Evolutionary conservation across 64 coral and sea anemone species (phyloP), one percentile per base, ranked within the genome.

Genomic region (Cladopsammia gracilis): DNA sequence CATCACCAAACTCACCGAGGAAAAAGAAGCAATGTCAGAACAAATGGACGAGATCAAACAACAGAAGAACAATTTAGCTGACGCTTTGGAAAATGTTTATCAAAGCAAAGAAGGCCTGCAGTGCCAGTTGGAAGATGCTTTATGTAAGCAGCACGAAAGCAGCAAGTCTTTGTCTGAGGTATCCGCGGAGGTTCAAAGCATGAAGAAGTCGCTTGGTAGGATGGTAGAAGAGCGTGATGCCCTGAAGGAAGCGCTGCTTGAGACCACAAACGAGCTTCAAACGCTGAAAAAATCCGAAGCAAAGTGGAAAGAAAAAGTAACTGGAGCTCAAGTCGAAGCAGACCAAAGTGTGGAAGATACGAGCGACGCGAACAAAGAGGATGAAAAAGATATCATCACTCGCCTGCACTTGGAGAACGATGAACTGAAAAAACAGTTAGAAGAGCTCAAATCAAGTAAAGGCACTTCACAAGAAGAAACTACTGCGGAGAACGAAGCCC

Each of bases 21-120:
- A 98, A 72, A 98, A 98, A 64, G 96, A 98, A 58, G 75, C 53
- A 25, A 58, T 98, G 42, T 89, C 79, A n/a, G 96, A 98, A 25
- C 96, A 98, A 62, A 85, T 98, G 45, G 96, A 98, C 44, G 96
- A 98, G 9, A 89, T 79, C 20, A 95, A 70, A 78, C 96, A 98
- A 48, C 96, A 98, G 57, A 98, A 98, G 78, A 93, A 64, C 71
- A 98, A 93, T 58, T 90, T 98, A 70, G 96, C 93, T 61, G 96
- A 98, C 74, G 96, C 96, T 25, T 88, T 98, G 58, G 96, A 98
- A 86, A 98, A 98, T 78, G 92, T 98, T 67, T 98, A 98, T 68
- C 96, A 94, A 94, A 94, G 92, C 81, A 98, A 98, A 62, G 96
- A 98, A 73, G 84, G 88, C 6, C 79, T 98, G 6, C 96, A 98